Conservation (phyloP, 2,888 invertebrate genomes). For the Herminia tarsipennalis region DNA sequence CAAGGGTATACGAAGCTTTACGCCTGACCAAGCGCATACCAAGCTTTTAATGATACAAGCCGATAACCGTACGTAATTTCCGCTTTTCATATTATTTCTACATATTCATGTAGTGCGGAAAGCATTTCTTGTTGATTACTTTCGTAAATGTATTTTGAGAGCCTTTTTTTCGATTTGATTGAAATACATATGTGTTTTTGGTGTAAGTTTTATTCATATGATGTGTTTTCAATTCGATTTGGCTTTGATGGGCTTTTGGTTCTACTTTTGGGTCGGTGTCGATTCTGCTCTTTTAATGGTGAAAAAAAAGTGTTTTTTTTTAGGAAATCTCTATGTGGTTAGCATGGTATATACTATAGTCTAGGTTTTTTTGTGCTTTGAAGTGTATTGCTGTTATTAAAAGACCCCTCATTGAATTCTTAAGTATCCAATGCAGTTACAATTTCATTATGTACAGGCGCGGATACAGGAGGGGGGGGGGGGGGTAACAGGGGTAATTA, state of each 20-base stretch:
- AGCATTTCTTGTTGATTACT: conserved; percentile 9
- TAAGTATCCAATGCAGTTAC: no score
- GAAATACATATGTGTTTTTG: no score
- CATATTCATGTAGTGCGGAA: conserved; percentile 20
- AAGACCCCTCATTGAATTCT: no score
- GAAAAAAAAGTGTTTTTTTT: no score
- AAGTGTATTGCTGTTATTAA: no score
- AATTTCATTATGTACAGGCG: no score
- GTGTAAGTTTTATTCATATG: not conserved
- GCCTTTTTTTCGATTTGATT: conserved; percentile 1
- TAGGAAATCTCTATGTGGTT: no score
- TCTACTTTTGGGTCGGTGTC: not conserved
- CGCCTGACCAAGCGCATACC: conserved; percentile 27
- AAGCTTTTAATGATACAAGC: conserved; percentile 37
- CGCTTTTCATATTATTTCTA: conserved; percentile 34
- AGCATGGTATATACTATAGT: no score
- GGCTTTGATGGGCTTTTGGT: conserved; percentile 1
- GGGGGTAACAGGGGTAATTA: no score
- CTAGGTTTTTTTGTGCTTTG: no score
- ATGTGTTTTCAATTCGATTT: not conserved
- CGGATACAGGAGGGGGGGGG: no score
- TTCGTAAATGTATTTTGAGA: conserved; percentile 5
- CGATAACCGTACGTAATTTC: conserved; percentile 42
- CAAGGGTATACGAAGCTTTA: conserved; percentile 18
- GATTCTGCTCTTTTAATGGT: no score